phyloP scores from a whole-genome alignment of 1,140 invertebrate species.

The Zaprionus africanus region DNA sequence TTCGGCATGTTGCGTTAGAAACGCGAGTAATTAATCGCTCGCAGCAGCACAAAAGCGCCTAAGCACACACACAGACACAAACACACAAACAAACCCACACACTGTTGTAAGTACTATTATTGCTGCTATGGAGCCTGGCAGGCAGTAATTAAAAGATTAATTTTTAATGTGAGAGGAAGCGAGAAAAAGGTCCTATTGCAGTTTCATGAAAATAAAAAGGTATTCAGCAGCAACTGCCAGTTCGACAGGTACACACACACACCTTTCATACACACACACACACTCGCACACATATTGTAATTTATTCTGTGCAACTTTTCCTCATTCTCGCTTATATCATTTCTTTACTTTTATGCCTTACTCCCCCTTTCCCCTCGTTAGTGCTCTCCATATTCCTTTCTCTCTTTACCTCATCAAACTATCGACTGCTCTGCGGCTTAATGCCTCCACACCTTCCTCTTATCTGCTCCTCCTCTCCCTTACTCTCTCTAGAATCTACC shows the following conservation, averaged over 20 bases:
- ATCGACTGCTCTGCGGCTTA: neutral
- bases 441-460: neutral
- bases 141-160: slow-evolving; percentile 78
- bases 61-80: slow-evolving; percentile 6
- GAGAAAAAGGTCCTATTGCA: neutral
- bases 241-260: slow-evolving; percentile 12
- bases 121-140: slow-evolving; percentile 22
- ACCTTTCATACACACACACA: too few species aligned
- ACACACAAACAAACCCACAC: neutral
- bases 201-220: slow-evolving; percentile 56
- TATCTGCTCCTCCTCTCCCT: neutral
- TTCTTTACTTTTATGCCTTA: neutral
- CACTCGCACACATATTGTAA: slow-evolving; percentile 65
- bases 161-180: slow-evolving; percentile 62
- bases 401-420: neutral
- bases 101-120: slow-evolving; percentile 10
- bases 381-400: too few species aligned
- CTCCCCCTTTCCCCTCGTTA: neutral
- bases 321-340: slow-evolving; percentile 7
- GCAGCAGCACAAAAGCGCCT: slow-evolving; percentile 23
- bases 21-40: slow-evolving; percentile 46
- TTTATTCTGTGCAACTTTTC: slow-evolving; percentile 46
- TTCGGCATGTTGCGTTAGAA: slow-evolving; percentile 19
- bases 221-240: slow-evolving; percentile 38
- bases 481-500: neutral